Evolutionary conservation across 2,888 invertebrate genomes (phyloP), one percentile per base, ranked within the genome.

Genomic region (Cheiracanthium punctorium): DNA sequence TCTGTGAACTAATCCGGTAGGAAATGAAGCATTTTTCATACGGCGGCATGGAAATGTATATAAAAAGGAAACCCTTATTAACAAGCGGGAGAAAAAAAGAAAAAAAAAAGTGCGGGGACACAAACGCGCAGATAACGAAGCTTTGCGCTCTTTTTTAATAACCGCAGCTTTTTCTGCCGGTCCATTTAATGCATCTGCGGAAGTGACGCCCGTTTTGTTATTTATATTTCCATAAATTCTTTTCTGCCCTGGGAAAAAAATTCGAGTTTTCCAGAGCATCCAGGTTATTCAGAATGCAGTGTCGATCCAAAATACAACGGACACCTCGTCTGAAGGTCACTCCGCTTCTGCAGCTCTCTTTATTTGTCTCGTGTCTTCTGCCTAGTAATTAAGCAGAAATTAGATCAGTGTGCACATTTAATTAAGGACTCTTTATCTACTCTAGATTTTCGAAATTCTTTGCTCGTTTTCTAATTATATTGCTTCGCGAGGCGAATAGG

Each of bases 11-110:
- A n/a, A n/a, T n/a, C n/a, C n/a, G n/a, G n/a, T n/a, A n/a, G n/a
- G n/a, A n/a, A n/a, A n/a, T n/a, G n/a, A n/a, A n/a, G n/a, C n/a
- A n/a, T n/a, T n/a, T n/a, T n/a, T n/a, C n/a, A 37, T 37, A 37
- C 7, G 4, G 10, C 37, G 4, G 10, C 37, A 37, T 37, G 37
- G 37, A 37, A 37, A 37, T 37, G 7, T 10, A 37, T 10, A 10
- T 37, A 58, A 24, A 48, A 58, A 24, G 58, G 58, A 58, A 58
- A 24, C 24, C 20, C 58, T 58, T 58, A 58, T 58, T 58, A 58
- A 58, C 48, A 58, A 58, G 5, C 58, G 58, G n/a, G n/a, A n/a
- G n/a, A n/a, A n/a, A n/a, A n/a, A n/a, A n/a, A n/a, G n/a, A n/a
- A n/a, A n/a, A n/a, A n/a, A 20, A 58, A 20, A 58, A 58, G 2